Conservation (phyloP, 2,888 invertebrate species). For the Drosophila meridiana region DNA sequence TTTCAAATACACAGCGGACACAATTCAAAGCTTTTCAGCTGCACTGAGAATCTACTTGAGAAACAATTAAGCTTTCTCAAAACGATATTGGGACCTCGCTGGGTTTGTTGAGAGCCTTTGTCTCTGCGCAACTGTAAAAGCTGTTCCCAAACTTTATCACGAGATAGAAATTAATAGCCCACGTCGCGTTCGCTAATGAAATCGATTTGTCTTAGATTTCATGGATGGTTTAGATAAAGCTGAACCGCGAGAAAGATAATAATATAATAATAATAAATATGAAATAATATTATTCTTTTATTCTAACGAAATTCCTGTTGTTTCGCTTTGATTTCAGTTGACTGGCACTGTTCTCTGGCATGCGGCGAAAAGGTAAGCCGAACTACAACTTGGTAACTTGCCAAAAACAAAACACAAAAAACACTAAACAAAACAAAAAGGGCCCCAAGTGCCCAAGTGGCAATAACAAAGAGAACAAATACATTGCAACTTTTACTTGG, state of each 20-base stretch:
- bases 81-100: constrained; percentile 45
- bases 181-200: constrained; percentile 69
- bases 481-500: constrained; percentile 70
- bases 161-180: constrained; percentile 70
- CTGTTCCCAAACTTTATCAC: constrained; percentile 48
- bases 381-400: constrained; percentile 51
- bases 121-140: constrained; percentile 16
- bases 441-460: constrained; percentile 58
- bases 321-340: constrained; percentile 39
- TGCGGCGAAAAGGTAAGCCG: constrained; percentile 37
- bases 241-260: not conserved
- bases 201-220: constrained; percentile 72
- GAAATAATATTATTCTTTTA: not conserved
- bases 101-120: not conserved
- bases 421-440: constrained; percentile 7
- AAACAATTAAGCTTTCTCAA: constrained; percentile 16
- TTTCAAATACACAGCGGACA: constrained; percentile 16
- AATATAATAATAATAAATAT: not conserved
- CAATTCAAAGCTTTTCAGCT: constrained; percentile 29
- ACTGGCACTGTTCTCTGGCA: constrained; percentile 18
- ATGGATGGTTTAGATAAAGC: constrained; percentile 20
- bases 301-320: constrained; percentile 27
- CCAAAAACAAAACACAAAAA: constrained; percentile 23
- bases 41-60: constrained; percentile 18
- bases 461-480: constrained; percentile 74